phyloP scores from a whole-genome alignment of 2,797 vertebrate genomes.

The Enteromius argenteus region DNA sequence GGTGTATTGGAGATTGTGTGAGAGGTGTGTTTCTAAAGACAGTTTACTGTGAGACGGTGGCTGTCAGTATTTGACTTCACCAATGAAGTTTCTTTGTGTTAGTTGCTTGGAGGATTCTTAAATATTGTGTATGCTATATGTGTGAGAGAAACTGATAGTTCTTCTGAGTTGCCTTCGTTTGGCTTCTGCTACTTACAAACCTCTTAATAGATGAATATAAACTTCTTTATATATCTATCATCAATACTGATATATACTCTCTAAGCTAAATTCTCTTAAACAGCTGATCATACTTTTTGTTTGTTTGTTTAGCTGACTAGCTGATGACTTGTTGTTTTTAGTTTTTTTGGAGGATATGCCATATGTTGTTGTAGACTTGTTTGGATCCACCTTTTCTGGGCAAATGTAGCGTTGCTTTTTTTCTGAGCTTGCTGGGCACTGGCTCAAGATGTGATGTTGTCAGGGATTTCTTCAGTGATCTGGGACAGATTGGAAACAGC shows the following conservation, averaged over 20 bases:
- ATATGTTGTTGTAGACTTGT: conserved; percentile 50
- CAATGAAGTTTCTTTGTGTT: conserved; percentile 2
- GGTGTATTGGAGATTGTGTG: not conserved
- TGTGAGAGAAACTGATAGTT: conserved; percentile 65
- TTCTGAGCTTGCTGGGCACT: conserved; percentile 39
- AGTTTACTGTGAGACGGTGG: conserved; percentile 5
- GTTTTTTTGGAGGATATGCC: conserved; percentile 29
- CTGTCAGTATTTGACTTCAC: not conserved
- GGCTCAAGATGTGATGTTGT: conserved; percentile 53
- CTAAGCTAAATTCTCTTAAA: not conserved
- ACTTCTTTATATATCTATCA: not conserved
- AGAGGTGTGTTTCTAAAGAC: not conserved
- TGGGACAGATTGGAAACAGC: conserved; percentile 35
- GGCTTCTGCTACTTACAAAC: conserved; percentile 10
- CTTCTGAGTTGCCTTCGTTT: conserved; percentile 68
- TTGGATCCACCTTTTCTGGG: conserved; percentile 48
- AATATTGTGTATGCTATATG: not conserved
- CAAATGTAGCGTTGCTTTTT: conserved; percentile 33
- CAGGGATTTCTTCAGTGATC: conserved; percentile 49
- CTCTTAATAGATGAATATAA: conserved; percentile 3
- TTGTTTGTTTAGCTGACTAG: conserved; percentile 40
- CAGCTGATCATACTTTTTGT: conserved; percentile 19
- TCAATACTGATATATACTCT: not conserved
- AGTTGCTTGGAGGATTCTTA: not conserved
- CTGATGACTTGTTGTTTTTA: conserved; percentile 19